Base-by-base conservation (phyloP, 1,140 invertebrate genomes). In the Ctenoplectra terminalis region DNA sequence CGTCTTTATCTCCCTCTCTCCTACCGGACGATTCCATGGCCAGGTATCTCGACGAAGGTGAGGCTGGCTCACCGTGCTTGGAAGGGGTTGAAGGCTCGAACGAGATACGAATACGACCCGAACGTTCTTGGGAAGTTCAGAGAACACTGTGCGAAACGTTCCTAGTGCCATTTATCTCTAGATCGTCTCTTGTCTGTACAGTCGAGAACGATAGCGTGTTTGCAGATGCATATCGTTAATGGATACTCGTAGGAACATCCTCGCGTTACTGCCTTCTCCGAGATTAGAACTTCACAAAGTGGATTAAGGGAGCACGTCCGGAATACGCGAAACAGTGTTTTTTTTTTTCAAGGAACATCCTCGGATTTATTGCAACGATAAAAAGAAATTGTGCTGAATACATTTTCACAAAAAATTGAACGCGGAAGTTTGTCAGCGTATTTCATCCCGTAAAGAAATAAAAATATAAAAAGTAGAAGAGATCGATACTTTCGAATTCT, bases 1-100 rank as follows among this genome's bases (percentile, higher is more conserved):
- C 43, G 6, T 58, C 37, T 66, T 67, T 66, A 40, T 58, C 40
- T 60, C 54, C 17, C n/a, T 67, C 23, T 20, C 11, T 26, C 13
- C n/a, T 50, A 34, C 66, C 9, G 43, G 2, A 31, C 58, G 70
- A 56, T 85, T 85, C 81, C 73, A 58, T 56, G 52, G 46, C n/a
- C 71, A 72, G 83, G 69, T 71, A 77, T 52, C 52, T 23, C 15
- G 64, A 70, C 43, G 31, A 63, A 69, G 69, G 37, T 61, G 43
- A 66, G 72, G 48, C 15, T 43, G 37, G 63, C 56, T 54, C 15
- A 20, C 0, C n/a, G 37, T 9, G 46, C 23, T 11, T 46, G 71
- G 26, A 69, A 54, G 15, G 20, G 69, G 64, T 73, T 56, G 56
- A 26, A 58, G 43, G 20, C 2, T 26, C 26, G 20, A 37, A 56